These are phyloP conservation scores for Plebejus anna DNA, from an alignment of 2,888 invertebrate genomes.

Conservation along the genomic window DNA sequence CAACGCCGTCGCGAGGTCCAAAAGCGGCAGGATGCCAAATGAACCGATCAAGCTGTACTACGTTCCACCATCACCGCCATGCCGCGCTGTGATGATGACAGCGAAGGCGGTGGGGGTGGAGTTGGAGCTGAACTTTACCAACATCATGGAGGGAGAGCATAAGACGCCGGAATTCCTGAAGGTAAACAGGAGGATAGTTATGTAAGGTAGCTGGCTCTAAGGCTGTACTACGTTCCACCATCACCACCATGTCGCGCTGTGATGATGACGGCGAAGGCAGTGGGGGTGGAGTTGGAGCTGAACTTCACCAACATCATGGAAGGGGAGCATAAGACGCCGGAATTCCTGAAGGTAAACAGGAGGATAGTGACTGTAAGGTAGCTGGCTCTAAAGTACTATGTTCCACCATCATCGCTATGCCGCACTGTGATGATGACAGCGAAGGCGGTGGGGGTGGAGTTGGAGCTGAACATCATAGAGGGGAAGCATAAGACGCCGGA, in stretches of 20 bases:
- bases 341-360: slow-evolving; percentile 80
- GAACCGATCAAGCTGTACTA: slow-evolving; percentile 82
- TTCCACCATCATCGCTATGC: slow-evolving; percentile 82
- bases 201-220: slow-evolving; percentile 49
- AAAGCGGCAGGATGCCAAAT: slow-evolving; percentile 60
- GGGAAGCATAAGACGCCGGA: slow-evolving; percentile 83
- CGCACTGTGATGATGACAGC: slow-evolving; percentile 82
- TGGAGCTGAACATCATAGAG: slow-evolving; percentile 80
- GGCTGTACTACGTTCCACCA: slow-evolving; percentile 81
- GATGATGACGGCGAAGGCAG: slow-evolving; percentile 80
- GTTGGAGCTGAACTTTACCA: slow-evolving; percentile 80
- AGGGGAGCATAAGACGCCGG: slow-evolving; percentile 82
- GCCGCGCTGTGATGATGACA: slow-evolving; percentile 81
- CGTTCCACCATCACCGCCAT: slow-evolving; percentile 81
- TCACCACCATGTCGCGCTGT: slow-evolving; percentile 83
- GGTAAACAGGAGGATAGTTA: slow-evolving; percentile 55
- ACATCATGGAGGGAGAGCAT: slow-evolving; percentile 81
- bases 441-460: slow-evolving; percentile 80
- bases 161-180: slow-evolving; percentile 83
- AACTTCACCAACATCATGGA: slow-evolving; percentile 79
- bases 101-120: slow-evolving; percentile 82
- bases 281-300: slow-evolving; percentile 82
- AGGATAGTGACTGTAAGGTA: background rate
- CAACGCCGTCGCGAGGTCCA: slow-evolving; percentile 69
- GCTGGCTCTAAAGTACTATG: slow-evolving; percentile 69